phyloP scores from a whole-genome alignment of 2,797 vertebrate species.

The Varecia variegata region DNA sequence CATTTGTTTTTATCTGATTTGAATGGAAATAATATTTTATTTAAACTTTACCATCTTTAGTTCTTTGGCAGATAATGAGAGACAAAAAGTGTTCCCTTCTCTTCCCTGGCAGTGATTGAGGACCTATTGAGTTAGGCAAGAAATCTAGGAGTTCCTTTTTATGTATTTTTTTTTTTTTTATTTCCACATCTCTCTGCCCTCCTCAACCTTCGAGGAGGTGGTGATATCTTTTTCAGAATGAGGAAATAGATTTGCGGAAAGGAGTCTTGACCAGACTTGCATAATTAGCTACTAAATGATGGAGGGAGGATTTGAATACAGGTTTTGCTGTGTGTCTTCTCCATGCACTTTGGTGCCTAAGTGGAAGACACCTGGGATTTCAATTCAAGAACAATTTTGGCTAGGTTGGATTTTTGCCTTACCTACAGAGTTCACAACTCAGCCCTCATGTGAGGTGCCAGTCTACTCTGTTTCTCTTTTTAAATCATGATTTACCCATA shows the following conservation, averaged over 20 bases:
- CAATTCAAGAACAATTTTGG: conserved; percentile 34
- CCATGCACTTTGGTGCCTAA: background rate
- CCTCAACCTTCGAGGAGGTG: background rate
- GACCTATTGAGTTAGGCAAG: background rate
- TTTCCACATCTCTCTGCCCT: background rate
- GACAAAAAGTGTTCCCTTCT: background rate
- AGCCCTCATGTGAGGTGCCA: background rate
- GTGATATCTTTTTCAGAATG: conserved; percentile 39
- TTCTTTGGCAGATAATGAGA: conserved; percentile 35
- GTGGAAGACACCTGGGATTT: background rate
- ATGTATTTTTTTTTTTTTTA: background rate
- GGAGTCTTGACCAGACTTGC: background rate
- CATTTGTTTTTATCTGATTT: conserved; percentile 20
- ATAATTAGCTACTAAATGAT: background rate
- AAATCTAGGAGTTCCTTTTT: background rate
- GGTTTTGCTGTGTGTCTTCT: background rate
- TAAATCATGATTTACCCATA: background rate
- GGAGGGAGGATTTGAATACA: background rate
- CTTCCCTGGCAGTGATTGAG: background rate
- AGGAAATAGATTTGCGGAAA: conserved; percentile 27
- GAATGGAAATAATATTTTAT: background rate
- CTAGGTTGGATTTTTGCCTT: conserved; percentile 16
- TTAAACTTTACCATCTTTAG: conserved; percentile 21
- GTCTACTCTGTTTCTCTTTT: background rate
- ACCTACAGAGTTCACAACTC: background rate